Evolutionary conservation across 2,888 invertebrate genomes (phyloP), one percentile per base, ranked within the genome.

Genomic region (Autographa gamma): DNA sequence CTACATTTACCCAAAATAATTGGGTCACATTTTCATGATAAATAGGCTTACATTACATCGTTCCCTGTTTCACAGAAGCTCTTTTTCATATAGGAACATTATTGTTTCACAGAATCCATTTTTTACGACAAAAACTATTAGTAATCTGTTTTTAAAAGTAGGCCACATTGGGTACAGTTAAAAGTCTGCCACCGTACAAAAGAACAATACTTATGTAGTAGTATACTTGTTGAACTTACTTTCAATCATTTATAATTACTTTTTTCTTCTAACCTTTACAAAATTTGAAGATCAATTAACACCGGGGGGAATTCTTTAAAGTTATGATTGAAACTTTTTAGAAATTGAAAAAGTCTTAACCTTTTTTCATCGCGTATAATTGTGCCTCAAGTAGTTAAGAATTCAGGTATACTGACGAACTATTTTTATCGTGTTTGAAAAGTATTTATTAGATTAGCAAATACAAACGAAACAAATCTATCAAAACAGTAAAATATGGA

Each of bases 281-380:
- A 43, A 41, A 66, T 11, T n/a, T 19, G 62, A 64, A 66, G 38
- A 60, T 63, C 32, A 69, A 60, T 66, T 67, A 66, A 48, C 8
- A 59, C 14, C 14, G 14, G 14, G 14, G 25, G 25, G 62, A 74
- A 73, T 61, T 59, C 25, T 52, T 9, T 9, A 59, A 63, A 60
- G 41, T 52, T 60, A 54, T 5, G 34, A 69, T 56, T 58, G 7
- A 58, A 65, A 65, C 52, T 69, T 66, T 56, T 19, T 56, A n/a
- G 13, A 64, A 74, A 52, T 63, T 56, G 34, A 62, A 64, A 34
- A 66, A 19, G 0, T 41, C 19, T 31, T 32, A 48, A 58, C 41
- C 31, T 16, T 54, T 56, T 74, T 68, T 16, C 5, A 14, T 43
- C 5, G 14, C 14, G 16, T 16, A 74, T 71, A 80, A 80, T 74